Conservation (phyloP, 64 coral and sea anemone genomes). For the Montipora efflorescens region DNA sequence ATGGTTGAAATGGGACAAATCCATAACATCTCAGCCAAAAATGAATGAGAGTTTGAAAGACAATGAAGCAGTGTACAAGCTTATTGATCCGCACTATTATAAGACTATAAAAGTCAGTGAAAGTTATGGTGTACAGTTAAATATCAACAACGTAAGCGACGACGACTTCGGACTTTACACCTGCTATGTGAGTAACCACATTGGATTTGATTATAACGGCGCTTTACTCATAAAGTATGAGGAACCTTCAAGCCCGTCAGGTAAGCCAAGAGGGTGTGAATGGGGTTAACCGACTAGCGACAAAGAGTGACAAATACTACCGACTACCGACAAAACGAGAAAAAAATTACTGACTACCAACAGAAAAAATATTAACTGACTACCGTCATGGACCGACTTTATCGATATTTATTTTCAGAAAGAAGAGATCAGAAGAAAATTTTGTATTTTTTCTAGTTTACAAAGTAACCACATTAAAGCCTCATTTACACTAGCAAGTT, state of each 20-base stretch:
- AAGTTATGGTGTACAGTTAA: constrained; percentile 64
- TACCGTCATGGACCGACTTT: too few species aligned
- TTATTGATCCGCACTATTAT: constrained; percentile 76
- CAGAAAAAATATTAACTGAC: too few species aligned
- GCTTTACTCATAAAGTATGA: constrained; percentile 76
- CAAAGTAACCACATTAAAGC: too few species aligned
- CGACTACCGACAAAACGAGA: too few species aligned
- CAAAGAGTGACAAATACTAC: too few species aligned
- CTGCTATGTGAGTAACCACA: constrained; percentile 86
- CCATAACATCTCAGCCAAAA: constrained; percentile 54
- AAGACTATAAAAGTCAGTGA: constrained; percentile 33
- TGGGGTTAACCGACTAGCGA: too few species aligned
- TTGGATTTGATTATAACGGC: constrained; percentile 73
- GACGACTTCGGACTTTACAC: constrained; percentile 88
- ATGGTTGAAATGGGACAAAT: constrained; percentile 88
- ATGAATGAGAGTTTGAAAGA: background rate
- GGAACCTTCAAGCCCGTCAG: background rate
- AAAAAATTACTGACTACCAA: too few species aligned
- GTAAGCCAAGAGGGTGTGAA: constrained; percentile 2
- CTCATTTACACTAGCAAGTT: too few species aligned
- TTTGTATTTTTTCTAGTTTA: too few species aligned
- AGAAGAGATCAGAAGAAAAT: too few species aligned
- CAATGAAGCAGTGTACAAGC: constrained; percentile 28
- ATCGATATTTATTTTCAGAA: too few species aligned
- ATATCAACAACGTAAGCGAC: constrained; percentile 77